These are phyloP conservation scores for Drosophila demipolita DNA, from an alignment of 2,888 invertebrate genomes.

Conservation along the genomic window DNA sequence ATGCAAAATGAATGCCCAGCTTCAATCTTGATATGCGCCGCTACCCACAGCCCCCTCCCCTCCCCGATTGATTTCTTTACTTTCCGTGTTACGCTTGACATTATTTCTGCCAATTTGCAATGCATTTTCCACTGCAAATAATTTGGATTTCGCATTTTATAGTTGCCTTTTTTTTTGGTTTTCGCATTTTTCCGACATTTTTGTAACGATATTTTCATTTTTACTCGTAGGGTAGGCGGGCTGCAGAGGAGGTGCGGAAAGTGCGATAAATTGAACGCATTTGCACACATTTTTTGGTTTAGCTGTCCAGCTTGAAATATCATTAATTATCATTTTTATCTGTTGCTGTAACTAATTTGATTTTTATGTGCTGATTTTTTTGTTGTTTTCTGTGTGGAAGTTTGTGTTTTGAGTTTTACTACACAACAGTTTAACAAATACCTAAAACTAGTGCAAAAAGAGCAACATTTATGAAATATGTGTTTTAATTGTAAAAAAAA, in stretches of 20 bases:
- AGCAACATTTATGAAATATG: background rate
- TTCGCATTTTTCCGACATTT: slow-evolving; percentile 42
- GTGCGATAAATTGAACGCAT: slow-evolving; percentile 47
- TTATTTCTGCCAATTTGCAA: slow-evolving; percentile 74
- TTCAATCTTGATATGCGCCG: slow-evolving; percentile 23
- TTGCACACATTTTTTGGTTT: slow-evolving; percentile 31
- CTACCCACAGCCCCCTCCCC: slow-evolving; percentile 20
- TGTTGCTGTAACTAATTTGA: slow-evolving; percentile 81
- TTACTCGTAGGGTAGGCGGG: slow-evolving; percentile 30
- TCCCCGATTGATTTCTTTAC: background rate
- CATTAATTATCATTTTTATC: slow-evolving; percentile 79
- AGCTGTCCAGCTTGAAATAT: slow-evolving; percentile 36
- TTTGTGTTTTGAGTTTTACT: background rate
- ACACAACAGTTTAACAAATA: background rate
- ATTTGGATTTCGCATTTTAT: slow-evolving; percentile 60
- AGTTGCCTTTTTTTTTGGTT: slow-evolving; percentile 36
- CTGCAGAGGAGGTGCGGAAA: slow-evolving; percentile 26
- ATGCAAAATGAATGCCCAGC: slow-evolving; percentile 65
- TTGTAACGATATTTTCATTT: slow-evolving; percentile 57
- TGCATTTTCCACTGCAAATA: slow-evolving; percentile 63
- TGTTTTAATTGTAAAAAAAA: background rate
- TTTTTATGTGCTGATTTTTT: slow-evolving; percentile 72
- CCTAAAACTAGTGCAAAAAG: background rate
- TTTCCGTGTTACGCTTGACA: slow-evolving; percentile 70
- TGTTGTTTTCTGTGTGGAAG: slow-evolving; percentile 11